These are phyloP conservation scores for Eremophila alpestris DNA, from an alignment of 2,797 vertebrate genomes.

Conservation along the genomic window DNA sequence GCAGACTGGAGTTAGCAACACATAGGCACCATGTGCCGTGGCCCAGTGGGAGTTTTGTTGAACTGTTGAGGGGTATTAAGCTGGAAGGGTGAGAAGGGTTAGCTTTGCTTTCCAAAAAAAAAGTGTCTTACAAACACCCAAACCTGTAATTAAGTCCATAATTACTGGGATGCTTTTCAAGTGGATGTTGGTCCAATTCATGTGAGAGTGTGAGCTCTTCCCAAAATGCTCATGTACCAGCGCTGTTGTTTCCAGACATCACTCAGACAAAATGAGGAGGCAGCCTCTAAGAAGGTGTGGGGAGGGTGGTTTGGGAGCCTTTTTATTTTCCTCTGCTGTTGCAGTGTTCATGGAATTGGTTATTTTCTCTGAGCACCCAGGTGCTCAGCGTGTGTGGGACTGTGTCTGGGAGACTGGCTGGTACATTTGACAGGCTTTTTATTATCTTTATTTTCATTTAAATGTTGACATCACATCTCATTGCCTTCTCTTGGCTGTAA, in stretches of 20 bases:
- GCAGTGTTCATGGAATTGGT: background rate
- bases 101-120: background rate
- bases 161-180: background rate
- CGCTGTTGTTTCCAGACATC: background rate
- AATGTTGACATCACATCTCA: constrained; percentile 63
- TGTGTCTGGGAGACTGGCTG: constrained; percentile 30
- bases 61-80: background rate
- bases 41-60: background rate
- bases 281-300: background rate
- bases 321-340: background rate
- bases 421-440: constrained; percentile 52
- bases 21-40: rapidly evolving
- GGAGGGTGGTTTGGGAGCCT: background rate
- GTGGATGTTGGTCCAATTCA: background rate
- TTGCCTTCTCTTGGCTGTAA: constrained; percentile 73
- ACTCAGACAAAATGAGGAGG: background rate
- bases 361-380: background rate
- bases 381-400: rapidly evolving
- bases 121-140: background rate
- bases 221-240: background rate
- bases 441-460: constrained; percentile 44
- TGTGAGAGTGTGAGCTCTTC: background rate
- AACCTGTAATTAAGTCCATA: background rate
- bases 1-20: background rate
- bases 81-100: background rate